Conservation (phyloP, 1,140 invertebrate genomes). For the Philaenus spumarius region DNA sequence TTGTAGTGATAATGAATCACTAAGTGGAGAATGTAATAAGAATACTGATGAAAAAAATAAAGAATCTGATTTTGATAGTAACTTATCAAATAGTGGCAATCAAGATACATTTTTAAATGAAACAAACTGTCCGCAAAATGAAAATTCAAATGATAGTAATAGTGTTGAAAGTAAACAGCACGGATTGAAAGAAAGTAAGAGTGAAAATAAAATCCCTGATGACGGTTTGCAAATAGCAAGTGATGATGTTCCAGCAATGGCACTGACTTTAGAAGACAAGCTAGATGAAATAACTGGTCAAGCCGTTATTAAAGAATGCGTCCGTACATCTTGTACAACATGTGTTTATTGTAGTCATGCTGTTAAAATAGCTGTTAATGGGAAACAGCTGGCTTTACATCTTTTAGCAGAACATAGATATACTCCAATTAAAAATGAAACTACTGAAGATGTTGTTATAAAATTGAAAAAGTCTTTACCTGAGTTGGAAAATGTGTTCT, state of each 20-base stretch:
- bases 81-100: background rate
- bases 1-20: slow-evolving; percentile 15
- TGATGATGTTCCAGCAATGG: slow-evolving; percentile 55
- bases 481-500: slow-evolving; percentile 52
- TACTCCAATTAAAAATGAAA: slow-evolving; percentile 59
- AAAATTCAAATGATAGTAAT: background rate
- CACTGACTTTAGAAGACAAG: slow-evolving; percentile 64
- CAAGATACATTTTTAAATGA: background rate
- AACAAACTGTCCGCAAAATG: too few species aligned
- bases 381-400: slow-evolving; percentile 67
- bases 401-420: slow-evolving; percentile 70
- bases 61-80: background rate
- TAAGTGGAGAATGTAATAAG: slow-evolving; percentile 4
- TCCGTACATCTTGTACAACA: slow-evolving; percentile 53
- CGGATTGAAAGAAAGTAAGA: slow-evolving; percentile 11
- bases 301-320: slow-evolving; percentile 62
- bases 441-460: slow-evolving; percentile 56
- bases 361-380: slow-evolving; percentile 71
- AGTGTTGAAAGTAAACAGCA: background rate
- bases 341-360: slow-evolving; percentile 82
- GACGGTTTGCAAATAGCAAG: slow-evolving; percentile 46
- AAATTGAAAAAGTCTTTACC: slow-evolving; percentile 57
- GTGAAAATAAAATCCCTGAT: slow-evolving; percentile 9
- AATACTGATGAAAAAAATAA: slow-evolving; percentile 7
- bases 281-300: slow-evolving; percentile 63